phyloP scores from a whole-genome alignment of 2,888 invertebrate species.

The Ommatoiulus sabulosus region DNA sequence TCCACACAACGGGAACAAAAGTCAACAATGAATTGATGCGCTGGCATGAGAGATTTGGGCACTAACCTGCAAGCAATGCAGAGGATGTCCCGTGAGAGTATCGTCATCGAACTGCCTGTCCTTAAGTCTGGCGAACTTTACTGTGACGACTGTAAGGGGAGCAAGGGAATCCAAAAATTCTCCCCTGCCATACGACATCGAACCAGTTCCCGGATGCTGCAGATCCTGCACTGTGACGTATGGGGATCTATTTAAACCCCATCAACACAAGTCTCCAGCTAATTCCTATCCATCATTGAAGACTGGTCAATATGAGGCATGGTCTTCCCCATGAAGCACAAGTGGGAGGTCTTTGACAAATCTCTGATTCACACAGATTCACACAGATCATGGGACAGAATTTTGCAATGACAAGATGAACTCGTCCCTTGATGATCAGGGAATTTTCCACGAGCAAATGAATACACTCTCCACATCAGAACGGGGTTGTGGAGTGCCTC shows the following conservation, averaged over 20 bases:
- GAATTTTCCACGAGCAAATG: background rate
- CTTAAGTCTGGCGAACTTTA: background rate
- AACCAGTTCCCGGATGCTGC: background rate
- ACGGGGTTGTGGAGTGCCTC: background rate
- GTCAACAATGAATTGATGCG: background rate
- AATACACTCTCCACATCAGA: background rate
- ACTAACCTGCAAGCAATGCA: background rate
- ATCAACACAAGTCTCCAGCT: background rate
- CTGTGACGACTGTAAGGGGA: background rate
- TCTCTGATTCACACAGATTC: background rate
- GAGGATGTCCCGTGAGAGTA: background rate
- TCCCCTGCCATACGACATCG: background rate
- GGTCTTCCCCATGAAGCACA: background rate
- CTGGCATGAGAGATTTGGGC: background rate
- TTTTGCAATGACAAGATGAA: background rate
- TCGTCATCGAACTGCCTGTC: background rate
- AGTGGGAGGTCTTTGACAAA: background rate
- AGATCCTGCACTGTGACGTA: background rate
- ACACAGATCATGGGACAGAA: background rate
- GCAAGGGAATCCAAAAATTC: background rate
- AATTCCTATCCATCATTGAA: background rate
- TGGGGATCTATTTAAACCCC: background rate
- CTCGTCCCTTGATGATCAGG: background rate
- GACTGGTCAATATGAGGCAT: too few relatives aligned
- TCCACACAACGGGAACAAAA: background rate